Percentiles rank a stretch among this genome's conserved stretches.
These are phyloP conservation scores for Corythornis vintsioides DNA, from an alignment of 2,113 vertebrate genomes.

Conservation along the genomic window DNA sequence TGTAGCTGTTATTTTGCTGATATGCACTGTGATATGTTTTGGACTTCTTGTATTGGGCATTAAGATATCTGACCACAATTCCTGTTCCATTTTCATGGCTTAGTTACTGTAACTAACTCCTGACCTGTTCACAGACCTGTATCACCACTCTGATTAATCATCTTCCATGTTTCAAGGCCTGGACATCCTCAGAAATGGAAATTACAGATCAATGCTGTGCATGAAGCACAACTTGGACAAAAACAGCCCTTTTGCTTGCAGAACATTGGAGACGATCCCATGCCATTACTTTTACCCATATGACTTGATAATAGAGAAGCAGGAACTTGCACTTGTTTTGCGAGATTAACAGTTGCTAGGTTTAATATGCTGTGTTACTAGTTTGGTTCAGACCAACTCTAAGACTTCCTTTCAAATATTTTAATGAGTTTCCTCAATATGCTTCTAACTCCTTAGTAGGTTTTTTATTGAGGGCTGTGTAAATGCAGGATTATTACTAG, in stretches of 20 bases:
- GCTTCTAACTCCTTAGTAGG: neutral
- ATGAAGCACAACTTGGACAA: neutral
- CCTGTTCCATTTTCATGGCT: neutral
- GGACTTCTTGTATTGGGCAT: neutral
- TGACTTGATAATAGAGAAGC: accelerated
- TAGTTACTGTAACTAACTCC: neutral
- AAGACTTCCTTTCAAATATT: neutral
- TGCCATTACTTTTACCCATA: neutral
- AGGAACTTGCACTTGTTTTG: neutral
- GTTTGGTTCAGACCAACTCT: neutral
- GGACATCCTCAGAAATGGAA: neutral
- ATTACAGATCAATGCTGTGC: accelerated
- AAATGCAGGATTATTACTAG: neutral
- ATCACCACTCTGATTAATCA: accelerated
- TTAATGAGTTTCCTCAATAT: neutral
- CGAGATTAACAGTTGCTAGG: neutral
- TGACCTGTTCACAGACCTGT: neutral
- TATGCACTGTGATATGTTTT: neutral
- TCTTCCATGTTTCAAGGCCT: neutral
- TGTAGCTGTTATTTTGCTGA: neutral
- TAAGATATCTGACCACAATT: neutral
- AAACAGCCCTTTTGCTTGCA: accelerated
- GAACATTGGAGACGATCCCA: neutral
- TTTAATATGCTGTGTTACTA: neutral
- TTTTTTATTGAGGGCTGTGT: neutral